Evolutionary conservation across 2,113 vertebrate species (phyloP), one percentile per base, ranked within the genome.

Genomic region (Puffinus mauretanicus): DNA sequence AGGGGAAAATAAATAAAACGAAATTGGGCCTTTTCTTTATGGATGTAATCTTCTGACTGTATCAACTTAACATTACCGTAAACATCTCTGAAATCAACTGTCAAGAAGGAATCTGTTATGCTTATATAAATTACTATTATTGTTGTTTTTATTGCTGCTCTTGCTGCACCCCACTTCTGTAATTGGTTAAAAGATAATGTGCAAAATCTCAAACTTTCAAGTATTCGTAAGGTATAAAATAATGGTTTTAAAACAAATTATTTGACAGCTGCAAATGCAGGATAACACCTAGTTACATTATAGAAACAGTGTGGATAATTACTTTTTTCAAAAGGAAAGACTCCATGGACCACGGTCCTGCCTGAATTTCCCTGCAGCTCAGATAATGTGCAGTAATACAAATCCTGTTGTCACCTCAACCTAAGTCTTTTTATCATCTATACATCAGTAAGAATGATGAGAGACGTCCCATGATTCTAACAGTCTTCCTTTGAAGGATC

Each of bases 261-360:
- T 97, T 97, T 98, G 98, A 98, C 98, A 98, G 97, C 97, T 98
- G 98, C 98, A 98, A 98, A 98, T 93, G 96, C 97, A 97, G 98
- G 97, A 93, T 98, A 98, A 98, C 98, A 98, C 97, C 98, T 98
- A 97, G 96, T 55, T 97, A 97, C 97, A 98, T 98, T 98, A 98
- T 85, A 97, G 98, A 98, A 98, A 98, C 98, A 97, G 97, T 97
- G 98, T 98, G 97, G 97, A 98, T 98, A 98, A 98, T 98, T 97
- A 98, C 98, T 98, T 98, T 97, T 97, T 97, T 93, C 94, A 87
- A 97, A 97, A 85, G 96, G 78, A 94, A 94, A 97, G 97, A 92
- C 96, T 96, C 97, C 86, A 76, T 54, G 97, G 97, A 97, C 98
- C 95, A 84, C 72, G 5, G 97, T 95, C 97, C 97, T 98, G 95